Percentiles rank a stretch among this genome's conserved stretches.
These are phyloP conservation scores for Mormoops blainvillei DNA, from an alignment of 2,113 vertebrate genomes.

Conservation along the genomic window DNA sequence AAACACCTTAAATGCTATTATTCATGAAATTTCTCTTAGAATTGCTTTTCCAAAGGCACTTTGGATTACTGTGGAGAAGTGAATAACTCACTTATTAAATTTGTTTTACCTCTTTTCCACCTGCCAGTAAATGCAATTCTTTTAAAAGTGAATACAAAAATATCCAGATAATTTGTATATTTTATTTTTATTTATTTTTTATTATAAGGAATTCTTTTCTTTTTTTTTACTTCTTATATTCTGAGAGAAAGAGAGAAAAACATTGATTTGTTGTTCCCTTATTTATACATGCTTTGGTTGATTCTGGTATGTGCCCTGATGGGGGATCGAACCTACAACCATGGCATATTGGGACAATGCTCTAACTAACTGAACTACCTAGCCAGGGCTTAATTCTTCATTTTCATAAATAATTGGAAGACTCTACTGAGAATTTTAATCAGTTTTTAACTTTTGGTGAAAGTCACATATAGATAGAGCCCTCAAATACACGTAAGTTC, in stretches of 20 bases:
- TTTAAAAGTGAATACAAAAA: neutral
- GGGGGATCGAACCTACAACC: no score
- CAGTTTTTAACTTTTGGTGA: neutral
- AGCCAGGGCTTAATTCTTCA: neutral
- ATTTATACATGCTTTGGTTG: no score
- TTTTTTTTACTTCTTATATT: neutral
- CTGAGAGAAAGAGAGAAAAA: no score
- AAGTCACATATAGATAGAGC: neutral
- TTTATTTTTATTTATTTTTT: neutral
- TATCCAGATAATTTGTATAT: neutral
- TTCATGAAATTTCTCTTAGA: neutral
- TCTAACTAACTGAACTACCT: neutral
- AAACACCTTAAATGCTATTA: neutral
- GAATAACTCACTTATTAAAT: neutral
- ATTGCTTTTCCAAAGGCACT: neutral
- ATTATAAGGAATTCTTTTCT: neutral
- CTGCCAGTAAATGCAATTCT: neutral
- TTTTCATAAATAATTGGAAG: constrained; percentile 3
- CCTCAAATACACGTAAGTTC: neutral
- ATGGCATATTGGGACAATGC: no score
- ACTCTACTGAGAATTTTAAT: neutral
- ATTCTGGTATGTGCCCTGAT: no score
- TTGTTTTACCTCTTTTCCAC: neutral
- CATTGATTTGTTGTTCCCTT: no score
- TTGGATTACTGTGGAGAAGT: neutral